Base-by-base conservation (phyloP, 2,113 vertebrate species). In the Uria lomvia region DNA sequence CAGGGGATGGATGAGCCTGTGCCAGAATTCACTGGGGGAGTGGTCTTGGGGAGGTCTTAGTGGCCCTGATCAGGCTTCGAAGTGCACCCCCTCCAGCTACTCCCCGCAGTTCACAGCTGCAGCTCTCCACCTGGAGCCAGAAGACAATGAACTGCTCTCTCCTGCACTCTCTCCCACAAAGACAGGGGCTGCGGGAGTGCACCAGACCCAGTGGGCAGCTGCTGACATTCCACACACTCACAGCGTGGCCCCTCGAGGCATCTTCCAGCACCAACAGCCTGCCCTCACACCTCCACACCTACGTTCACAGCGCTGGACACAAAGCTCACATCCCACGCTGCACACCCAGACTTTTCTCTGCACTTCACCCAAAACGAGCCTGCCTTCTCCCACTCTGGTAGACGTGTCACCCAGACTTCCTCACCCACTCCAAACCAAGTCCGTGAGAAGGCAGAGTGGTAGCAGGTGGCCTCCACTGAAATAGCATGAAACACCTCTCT, bases 231-330 rank as follows among this genome's bases (percentile, higher is more conserved):
- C 34, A 40, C 19, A 53, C 13, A 15, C 26, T 65, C 58, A 12
- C 0, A 0, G 3, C 32, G 14, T 52, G 14, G 8, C 19, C 26
- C 8, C 12, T 38, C 0, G 5, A 79, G 15, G 43, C 67, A 59
- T 23, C 43, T 47, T 3, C 12, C 43, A 66, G 52, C 34, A 30
- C 34, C 8, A 5, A 30, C 38, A 58, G 9, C 22, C 40, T 77
- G 11, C 7, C 40, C 45, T 50, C 38, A 66, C 26, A 62, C 26
- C 26, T 67, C 29, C 38, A 55, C 23, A 12, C 14, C 5, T 18
- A 3, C 1, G 0, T 52, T 49, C 38, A 65, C 36, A 56, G 8
- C 22, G n/a, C 12, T 38, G 36, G 9, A 17, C 42, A 60, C 50
- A 78, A n/a, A 55, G 6, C 27, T 62, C 59, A 65, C 26, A 55